Base-by-base conservation (phyloP, 2,113 vertebrate species). In the Camarhynchus parvulus region DNA sequence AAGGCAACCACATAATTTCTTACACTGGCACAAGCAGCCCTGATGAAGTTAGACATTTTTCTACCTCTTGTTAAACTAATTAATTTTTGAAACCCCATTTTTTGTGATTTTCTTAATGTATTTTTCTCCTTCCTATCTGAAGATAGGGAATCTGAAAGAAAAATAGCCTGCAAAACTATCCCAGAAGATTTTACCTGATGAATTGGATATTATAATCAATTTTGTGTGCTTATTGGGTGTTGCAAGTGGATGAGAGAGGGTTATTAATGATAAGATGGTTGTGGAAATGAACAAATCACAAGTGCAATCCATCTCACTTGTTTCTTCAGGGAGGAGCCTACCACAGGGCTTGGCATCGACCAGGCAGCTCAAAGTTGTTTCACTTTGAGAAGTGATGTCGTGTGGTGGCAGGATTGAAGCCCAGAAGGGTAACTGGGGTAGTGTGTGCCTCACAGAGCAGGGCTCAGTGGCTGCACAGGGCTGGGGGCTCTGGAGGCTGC, bases 271-370 rank as follows among this genome's bases (percentile, higher is more conserved):
- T 63, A 84, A 82, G 80, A 78, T 81, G 69, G 73, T 87, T 89
- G 73, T 90, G 76, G 82, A 93, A 95, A 94, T 93, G 84, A 94
- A 50, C 66, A 94, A 94, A 77, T 91, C 72, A 58, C 49, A 74
- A 90, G 66, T 91, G 81, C 46, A 94, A 83, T 96, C 92, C 92
- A 90, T 96, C 81, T 89, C 86, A 63, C 78, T 96, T 91, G 68
- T 89, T 37, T 76, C 68, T 81, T 93, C 31, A 37, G 80, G 58
- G 76, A 90, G 74, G 64, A 83, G 41, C 0, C 4, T 68, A 44
- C 52, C 0, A 0, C 74, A 64, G 44, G 27, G 42, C 61, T 92
- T 59, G 85, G 46, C 68, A 49, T 64, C 46, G 79, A 22, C 79
- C 68, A 89, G 68, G 61, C 58, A 91, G 33, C 46, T 90, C 52